Evolutionary conservation across 1,140 invertebrate genomes (phyloP).

Genomic region (Amphibalanus amphitrite): DNA sequence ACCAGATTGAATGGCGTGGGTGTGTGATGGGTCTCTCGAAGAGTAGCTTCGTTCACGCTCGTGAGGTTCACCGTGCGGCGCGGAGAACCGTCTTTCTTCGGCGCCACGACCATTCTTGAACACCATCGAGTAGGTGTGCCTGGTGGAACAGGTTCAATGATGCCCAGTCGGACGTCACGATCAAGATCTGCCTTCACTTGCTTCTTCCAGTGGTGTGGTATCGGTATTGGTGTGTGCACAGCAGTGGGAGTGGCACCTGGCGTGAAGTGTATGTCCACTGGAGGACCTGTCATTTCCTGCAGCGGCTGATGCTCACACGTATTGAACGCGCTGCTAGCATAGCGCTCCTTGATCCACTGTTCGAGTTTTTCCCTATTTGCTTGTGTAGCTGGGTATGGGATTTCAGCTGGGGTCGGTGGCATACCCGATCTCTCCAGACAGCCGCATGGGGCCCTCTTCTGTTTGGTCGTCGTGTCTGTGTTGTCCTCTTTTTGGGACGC

Average conservation of each 20-base stretch:
- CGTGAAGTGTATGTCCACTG: not conserved
- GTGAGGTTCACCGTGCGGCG: conserved; percentile 7
- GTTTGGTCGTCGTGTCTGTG: too few relatives aligned
- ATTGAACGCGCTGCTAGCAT: conserved; percentile 6
- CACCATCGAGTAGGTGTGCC: conserved; percentile 10
- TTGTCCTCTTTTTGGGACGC: too few relatives aligned
- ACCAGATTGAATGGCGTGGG: conserved; percentile 11
- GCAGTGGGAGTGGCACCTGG: conserved; percentile 6
- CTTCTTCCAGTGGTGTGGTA: conserved; percentile 10
- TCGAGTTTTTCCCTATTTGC: conserved; percentile 7
- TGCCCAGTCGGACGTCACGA: conserved; percentile 6
- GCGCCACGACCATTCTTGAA: conserved; percentile 8
- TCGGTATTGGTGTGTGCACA: conserved; percentile 5
- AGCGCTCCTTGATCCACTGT: conserved; percentile 5
- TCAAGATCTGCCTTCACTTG: conserved; percentile 12
- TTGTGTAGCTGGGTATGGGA: not conserved
- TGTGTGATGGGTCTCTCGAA: conserved; percentile 9
- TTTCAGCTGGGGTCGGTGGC: not conserved
- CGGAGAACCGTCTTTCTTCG: conserved; percentile 7
- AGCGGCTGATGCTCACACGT: not conserved
- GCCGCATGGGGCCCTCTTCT: too few relatives aligned
- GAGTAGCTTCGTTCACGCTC: conserved; percentile 3
- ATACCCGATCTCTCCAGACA: too few relatives aligned
- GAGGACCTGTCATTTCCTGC: conserved; percentile 5
- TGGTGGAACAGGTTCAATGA: conserved; percentile 5